Evolutionary conservation across 2,113 vertebrate species (phyloP).

Genomic region (Syrrhaptes paradoxus): DNA sequence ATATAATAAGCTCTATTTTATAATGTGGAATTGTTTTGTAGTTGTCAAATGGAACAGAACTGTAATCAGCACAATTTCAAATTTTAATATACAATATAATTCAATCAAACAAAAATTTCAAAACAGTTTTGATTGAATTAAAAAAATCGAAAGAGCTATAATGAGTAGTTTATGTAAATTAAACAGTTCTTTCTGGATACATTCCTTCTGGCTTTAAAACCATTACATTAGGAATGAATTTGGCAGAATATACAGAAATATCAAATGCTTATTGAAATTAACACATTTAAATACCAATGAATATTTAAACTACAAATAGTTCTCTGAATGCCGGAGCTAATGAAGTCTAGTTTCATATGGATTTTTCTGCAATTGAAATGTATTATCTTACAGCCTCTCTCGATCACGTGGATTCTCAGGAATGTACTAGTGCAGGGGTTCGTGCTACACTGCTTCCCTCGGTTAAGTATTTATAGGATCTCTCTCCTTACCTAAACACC

Average conservation of each 20-base stretch:
- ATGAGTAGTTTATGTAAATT: constrained; percentile 58
- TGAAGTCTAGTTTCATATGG: not conserved
- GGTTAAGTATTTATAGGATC: not conserved
- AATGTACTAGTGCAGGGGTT: not conserved
- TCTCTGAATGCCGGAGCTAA: not conserved
- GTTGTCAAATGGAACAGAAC: constrained; percentile 38
- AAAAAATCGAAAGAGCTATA: constrained; percentile 40
- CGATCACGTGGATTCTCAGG: not conserved
- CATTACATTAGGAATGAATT: constrained; percentile 44
- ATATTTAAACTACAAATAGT: constrained; percentile 49
- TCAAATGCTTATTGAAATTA: constrained; percentile 66
- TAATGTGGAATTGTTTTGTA: not conserved
- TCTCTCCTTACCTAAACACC: not conserved
- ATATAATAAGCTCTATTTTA: not conserved
- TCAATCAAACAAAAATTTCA: constrained; percentile 45
- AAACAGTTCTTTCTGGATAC: constrained; percentile 48
- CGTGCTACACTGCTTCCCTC: not conserved
- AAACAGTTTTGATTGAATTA: constrained; percentile 16
- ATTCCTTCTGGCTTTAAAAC: constrained; percentile 64
- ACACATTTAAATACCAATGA: constrained; percentile 55
- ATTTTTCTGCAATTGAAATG: not conserved
- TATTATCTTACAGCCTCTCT: not conserved
- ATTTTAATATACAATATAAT: constrained; percentile 32
- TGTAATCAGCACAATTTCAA: constrained; percentile 34
- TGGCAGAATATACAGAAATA: constrained; percentile 38